phyloP scores from a whole-genome alignment of 2,797 vertebrate species.

The Spea hammondii region DNA sequence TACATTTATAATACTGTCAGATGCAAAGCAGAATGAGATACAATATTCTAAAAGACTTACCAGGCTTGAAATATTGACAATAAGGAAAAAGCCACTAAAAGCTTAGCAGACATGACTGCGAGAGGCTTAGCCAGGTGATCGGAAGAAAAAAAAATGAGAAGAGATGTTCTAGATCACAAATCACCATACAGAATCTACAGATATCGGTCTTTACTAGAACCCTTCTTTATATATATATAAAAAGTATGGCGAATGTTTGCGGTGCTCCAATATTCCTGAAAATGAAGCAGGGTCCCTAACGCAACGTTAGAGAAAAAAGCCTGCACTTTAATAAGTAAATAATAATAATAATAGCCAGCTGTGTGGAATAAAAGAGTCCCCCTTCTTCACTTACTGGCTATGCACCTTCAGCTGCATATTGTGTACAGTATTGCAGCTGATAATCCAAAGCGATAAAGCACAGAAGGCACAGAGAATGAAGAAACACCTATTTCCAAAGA shows the following conservation, averaged over 20 bases:
- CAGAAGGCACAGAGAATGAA: conserved; percentile 40
- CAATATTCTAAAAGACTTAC: conserved; percentile 71
- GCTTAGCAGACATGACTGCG: conserved; percentile 78
- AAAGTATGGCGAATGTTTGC: conserved; percentile 8
- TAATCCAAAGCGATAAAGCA: conserved; percentile 28
- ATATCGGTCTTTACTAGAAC: neutral
- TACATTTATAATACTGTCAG: neutral
- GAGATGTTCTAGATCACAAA: no score
- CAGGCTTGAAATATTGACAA: conserved; percentile 79
- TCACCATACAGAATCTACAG: neutral
- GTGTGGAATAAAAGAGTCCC: conserved; percentile 19
- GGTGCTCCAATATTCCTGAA: conserved; percentile 10
- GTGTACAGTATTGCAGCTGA: neutral
- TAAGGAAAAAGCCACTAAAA: conserved; percentile 73
- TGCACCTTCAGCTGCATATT: neutral
- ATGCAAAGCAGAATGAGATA: conserved; percentile 4
- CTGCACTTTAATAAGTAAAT: conserved; percentile 9
- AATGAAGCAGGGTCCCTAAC: conserved; percentile 15
- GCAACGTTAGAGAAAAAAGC: conserved; percentile 15
- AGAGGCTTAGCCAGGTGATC: conserved; percentile 58
- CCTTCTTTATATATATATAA: neutral
- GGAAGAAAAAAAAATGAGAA: conserved; percentile 16
- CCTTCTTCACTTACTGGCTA: conserved; percentile 7
- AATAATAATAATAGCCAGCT: conserved; percentile 2
- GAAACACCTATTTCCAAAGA: conserved; percentile 36